A percentile compares a stretch with the other conserved stretches of the same genome.
phyloP scores from a whole-genome alignment of 1,140 invertebrate species.

The Grapholita molesta region DNA sequence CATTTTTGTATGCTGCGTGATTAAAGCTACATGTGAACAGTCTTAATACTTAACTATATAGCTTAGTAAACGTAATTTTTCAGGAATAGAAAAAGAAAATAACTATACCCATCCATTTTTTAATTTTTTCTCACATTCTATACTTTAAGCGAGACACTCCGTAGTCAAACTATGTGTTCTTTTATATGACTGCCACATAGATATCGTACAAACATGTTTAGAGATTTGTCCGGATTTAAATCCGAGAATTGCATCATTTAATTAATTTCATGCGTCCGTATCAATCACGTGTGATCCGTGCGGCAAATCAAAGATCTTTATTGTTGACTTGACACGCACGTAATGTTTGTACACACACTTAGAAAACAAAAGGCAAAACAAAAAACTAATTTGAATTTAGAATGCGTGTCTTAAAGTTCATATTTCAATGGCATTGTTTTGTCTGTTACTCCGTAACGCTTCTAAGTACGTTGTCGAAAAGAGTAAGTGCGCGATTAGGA shows the following conservation, averaged over 20 bases:
- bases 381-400: background rate
- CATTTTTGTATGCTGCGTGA: too few relatives aligned
- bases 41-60: too few relatives aligned
- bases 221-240: background rate
- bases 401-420: background rate
- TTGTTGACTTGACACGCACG: constrained; percentile 50
- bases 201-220: constrained; percentile 16
- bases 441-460: background rate
- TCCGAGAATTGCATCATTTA: constrained; percentile 45
- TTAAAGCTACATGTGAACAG: too few relatives aligned
- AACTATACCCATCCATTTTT: too few relatives aligned
- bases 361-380: background rate
- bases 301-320: constrained; percentile 46
- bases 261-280: constrained; percentile 62
- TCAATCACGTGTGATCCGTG: constrained; percentile 55
- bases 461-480: background rate
- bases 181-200: background rate
- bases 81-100: too few relatives aligned
- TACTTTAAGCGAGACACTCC: constrained; percentile 21
- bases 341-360: constrained; percentile 27
- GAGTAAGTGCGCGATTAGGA: background rate
- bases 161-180: background rate
- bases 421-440: background rate
- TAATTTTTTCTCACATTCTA: too few relatives aligned
- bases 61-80: too few relatives aligned